Conservation (phyloP, 2,113 vertebrate genomes). For the Cranoglanis bouderius region DNA sequence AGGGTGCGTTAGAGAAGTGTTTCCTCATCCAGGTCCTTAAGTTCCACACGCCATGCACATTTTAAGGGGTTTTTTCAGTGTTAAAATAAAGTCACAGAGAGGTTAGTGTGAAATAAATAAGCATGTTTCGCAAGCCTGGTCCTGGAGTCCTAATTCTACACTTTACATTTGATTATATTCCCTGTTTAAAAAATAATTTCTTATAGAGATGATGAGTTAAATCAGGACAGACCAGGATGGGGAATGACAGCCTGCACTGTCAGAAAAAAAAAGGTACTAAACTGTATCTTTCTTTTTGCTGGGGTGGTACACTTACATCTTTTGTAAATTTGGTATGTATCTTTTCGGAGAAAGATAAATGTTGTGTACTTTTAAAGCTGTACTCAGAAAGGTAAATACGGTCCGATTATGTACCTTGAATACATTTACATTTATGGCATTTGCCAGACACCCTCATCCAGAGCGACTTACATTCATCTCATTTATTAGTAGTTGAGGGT, state of each 20-base stretch:
- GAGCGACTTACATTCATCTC: no score
- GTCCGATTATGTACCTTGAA: not conserved
- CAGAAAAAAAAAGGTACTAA: not conserved
- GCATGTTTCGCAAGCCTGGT: not conserved
- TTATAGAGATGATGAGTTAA: not conserved
- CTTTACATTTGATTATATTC: slow-evolving; percentile 31
- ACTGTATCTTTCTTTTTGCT: not conserved
- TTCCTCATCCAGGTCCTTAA: slow-evolving; percentile 8
- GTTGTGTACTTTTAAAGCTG: not conserved
- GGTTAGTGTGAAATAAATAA: not conserved
- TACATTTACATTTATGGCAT: not conserved
- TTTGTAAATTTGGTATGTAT: no score
- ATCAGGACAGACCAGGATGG: not conserved
- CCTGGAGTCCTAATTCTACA: not conserved
- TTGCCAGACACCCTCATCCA: no score
- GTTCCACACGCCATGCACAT: slow-evolving; percentile 5
- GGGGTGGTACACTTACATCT: not conserved
- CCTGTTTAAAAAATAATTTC: not conserved
- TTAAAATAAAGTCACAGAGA: not conserved
- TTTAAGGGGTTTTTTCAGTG: not conserved
- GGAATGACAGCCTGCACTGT: not conserved
- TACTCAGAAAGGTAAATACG: not conserved
- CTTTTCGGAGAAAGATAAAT: not conserved
- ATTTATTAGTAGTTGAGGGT: no score
- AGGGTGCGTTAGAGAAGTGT: not conserved